These are phyloP conservation scores for Nomia melanderi DNA, from an alignment of 1,140 invertebrate species.

Conservation along the genomic window DNA sequence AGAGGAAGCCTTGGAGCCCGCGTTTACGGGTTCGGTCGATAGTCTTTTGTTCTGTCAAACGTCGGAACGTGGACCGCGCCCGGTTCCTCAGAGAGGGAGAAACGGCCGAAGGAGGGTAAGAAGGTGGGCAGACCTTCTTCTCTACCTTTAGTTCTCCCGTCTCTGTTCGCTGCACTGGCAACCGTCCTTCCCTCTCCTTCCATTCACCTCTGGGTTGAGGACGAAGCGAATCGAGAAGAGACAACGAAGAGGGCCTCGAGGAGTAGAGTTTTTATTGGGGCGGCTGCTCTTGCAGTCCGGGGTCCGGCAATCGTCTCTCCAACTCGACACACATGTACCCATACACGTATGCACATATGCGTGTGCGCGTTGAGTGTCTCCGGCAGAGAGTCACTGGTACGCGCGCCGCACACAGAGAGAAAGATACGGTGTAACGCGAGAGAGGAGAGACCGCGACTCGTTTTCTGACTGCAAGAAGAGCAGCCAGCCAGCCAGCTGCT, in stretches of 20 bases:
- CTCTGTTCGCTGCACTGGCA: neutral
- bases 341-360: too few species aligned
- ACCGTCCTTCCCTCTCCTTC: conserved; percentile 17
- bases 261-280: conserved; percentile 60
- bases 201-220: conserved; percentile 15
- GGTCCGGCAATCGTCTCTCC: conserved; percentile 45
- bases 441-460: conserved; percentile 36
- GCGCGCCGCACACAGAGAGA: neutral
- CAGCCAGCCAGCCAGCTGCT: conserved; percentile 46
- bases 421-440: conserved; percentile 18
- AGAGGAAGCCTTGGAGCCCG: conserved; percentile 52
- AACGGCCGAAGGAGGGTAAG: neutral
- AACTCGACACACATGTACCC: conserved; percentile 57
- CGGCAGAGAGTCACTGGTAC: neutral
- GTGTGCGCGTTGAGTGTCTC: too few species aligned
- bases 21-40: conserved; percentile 69
- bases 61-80: conserved; percentile 74
- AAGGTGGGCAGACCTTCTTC: conserved; percentile 24
- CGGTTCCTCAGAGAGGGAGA: conserved; percentile 50
- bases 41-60: conserved; percentile 81
- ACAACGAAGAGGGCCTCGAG: conserved; percentile 44
- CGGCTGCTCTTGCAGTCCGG: conserved; percentile 51
- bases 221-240: conserved; percentile 21
- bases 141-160: conserved; percentile 18
- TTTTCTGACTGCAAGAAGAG: conserved; percentile 44